These are phyloP conservation scores for Coluber constrictor DNA, from an alignment of 2,797 vertebrate species.

Conservation along the genomic window DNA sequence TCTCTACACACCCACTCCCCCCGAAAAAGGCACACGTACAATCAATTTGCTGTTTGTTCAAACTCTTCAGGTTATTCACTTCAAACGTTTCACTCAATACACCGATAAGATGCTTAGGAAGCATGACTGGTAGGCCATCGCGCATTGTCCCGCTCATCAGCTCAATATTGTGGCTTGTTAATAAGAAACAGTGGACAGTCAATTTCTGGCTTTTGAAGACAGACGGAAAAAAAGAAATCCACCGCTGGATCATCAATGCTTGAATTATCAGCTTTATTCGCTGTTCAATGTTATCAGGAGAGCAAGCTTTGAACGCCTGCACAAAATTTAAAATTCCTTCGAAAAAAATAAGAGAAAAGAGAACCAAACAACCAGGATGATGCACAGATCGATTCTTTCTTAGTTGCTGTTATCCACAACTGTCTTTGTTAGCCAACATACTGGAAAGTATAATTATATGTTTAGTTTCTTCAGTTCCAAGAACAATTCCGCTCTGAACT, in stretches of 20 bases:
- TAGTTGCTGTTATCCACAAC: neutral
- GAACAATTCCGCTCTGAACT: conserved; percentile 38
- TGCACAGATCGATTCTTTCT: neutral
- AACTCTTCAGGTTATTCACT: neutral
- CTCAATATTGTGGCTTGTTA: neutral
- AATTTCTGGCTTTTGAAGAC: neutral
- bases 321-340: conserved; percentile 6
- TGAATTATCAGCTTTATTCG: neutral
- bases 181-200: neutral
- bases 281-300: neutral
- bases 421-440: neutral
- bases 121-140: neutral
- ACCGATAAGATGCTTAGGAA: neutral
- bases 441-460: conserved; percentile 15
- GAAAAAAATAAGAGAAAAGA: neutral
- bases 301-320: neutral
- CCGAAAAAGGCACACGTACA: neutral
- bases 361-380: neutral
- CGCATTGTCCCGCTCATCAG: neutral
- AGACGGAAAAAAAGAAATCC: too few species aligned
- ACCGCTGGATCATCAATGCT: neutral
- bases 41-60: neutral
- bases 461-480: conserved; percentile 48
- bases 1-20: too few species aligned
- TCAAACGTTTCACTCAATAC: neutral